These are phyloP conservation scores for Sebastes schlegelii DNA, from an alignment of 2,113 vertebrate genomes.

Conservation along the genomic window DNA sequence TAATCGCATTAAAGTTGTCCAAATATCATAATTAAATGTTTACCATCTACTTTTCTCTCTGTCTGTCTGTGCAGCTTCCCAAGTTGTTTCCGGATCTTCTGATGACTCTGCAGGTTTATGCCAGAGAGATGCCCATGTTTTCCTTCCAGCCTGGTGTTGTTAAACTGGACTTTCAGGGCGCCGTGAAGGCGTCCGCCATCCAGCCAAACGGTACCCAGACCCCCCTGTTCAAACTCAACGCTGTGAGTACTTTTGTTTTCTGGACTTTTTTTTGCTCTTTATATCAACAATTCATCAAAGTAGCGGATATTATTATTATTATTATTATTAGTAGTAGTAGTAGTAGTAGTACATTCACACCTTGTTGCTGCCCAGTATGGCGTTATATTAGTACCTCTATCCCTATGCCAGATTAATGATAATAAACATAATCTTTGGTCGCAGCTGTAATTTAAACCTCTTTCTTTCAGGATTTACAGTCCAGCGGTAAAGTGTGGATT, in stretches of 20 bases:
- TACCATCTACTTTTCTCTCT: not conserved
- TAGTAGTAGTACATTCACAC: not conserved
- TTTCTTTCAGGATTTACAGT: conserved; percentile 51
- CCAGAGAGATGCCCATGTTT: conserved; percentile 66
- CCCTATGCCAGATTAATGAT: not conserved
- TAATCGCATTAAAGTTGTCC: no score
- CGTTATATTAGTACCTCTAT: not conserved
- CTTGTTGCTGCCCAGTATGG: not conserved
- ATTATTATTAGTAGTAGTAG: no score
- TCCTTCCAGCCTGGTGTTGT: conserved; percentile 67
- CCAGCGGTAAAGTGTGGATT: conserved; percentile 48
- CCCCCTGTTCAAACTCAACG: conserved; percentile 67
- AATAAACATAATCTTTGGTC: not conserved
- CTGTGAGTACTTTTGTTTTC: conserved; percentile 55
- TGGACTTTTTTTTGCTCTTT: not conserved
- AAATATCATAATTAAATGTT: not conserved
- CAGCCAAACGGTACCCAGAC: conserved; percentile 45
- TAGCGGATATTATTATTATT: not conserved
- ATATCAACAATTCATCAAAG: not conserved
- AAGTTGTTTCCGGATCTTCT: conserved; percentile 75
- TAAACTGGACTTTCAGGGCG: not conserved
- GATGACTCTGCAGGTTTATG: conserved; percentile 75
- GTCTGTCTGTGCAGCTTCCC: conserved; percentile 70
- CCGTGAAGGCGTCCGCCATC: conserved; percentile 71
- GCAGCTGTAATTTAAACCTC: not conserved